Conservation (phyloP, 2,113 vertebrate genomes). For the Epinephelus moara region DNA sequence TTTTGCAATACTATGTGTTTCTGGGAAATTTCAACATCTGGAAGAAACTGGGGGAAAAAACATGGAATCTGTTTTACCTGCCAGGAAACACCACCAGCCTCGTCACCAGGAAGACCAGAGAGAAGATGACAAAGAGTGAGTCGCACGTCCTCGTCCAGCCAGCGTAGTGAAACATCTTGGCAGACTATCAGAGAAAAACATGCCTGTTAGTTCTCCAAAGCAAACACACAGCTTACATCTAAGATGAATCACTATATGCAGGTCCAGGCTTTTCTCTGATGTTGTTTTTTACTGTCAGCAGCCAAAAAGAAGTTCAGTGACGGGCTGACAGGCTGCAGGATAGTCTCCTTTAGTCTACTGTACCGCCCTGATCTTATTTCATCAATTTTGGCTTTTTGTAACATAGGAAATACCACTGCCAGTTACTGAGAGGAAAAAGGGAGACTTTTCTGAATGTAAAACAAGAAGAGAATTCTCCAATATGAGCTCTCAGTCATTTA, state of each 20-base stretch:
- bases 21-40: neutral
- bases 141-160: slow-evolving; percentile 88
- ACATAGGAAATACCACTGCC: neutral
- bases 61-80: slow-evolving; percentile 80
- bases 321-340: neutral
- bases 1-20: neutral
- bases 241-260: neutral
- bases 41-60: neutral
- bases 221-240: neutral
- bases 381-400: neutral
- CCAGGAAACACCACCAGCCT: slow-evolving; percentile 88
- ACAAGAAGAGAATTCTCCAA: neutral
- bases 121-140: slow-evolving; percentile 88
- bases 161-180: slow-evolving; percentile 92
- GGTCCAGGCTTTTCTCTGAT: neutral
- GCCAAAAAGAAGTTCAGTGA: neutral
- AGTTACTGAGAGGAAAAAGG: neutral
- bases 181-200: slow-evolving; percentile 78
- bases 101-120: slow-evolving; percentile 88
- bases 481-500: neutral
- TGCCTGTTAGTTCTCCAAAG: neutral
- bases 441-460: neutral
- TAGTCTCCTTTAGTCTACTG: neutral
- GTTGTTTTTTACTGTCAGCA: neutral
- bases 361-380: neutral